phyloP scores from a whole-genome alignment of 2,797 vertebrate genomes.

The Podarcis lilfordi region DNA sequence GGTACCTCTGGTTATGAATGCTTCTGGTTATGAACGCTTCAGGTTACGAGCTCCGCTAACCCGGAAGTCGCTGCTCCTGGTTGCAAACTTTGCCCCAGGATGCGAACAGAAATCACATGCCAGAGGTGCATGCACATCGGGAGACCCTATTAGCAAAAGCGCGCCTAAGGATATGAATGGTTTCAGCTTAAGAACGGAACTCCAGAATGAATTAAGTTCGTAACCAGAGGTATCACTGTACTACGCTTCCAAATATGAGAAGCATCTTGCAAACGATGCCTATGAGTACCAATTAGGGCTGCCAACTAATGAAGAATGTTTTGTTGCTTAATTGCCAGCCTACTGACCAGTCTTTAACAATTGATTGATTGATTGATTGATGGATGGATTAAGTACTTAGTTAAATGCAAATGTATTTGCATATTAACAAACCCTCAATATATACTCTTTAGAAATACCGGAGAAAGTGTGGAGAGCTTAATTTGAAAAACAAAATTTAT shows the following conservation, averaged over 20 bases:
- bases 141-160: too few species aligned
- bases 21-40: too few species aligned
- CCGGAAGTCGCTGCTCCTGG: too few species aligned
- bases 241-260: background rate
- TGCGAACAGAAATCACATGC: too few species aligned
- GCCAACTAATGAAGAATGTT: background rate
- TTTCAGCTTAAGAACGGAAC: too few species aligned
- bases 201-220: too few species aligned
- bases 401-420: background rate
- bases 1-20: too few species aligned
- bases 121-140: too few species aligned
- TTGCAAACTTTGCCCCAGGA: too few species aligned
- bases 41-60: too few species aligned
- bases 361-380: background rate
- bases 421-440: background rate
- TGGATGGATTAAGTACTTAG: background rate
- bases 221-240: too few species aligned
- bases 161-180: too few species aligned
- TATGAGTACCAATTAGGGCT: background rate
- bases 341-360: background rate
- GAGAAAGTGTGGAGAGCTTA: constrained; percentile 28
- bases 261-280: background rate
- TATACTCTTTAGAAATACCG: background rate
- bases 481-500: background rate
- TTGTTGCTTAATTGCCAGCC: background rate